Base-by-base conservation (phyloP, 37 sponge, comb jelly and placozoan genomes). In the Eunapius fragilis region DNA sequence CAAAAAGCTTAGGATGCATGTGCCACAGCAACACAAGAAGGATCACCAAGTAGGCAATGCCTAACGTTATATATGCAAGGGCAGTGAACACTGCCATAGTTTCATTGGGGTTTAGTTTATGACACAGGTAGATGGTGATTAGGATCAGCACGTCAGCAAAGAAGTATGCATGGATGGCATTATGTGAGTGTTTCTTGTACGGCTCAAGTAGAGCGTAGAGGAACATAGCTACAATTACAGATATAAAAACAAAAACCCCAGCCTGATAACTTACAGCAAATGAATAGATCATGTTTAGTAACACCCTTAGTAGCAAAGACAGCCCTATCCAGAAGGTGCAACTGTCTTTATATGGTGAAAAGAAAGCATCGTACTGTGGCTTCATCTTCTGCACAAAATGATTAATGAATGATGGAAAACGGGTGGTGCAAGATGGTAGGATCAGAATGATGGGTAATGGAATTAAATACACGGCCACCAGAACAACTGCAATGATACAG, bases 281-380 rank as follows among this genome's bases (percentile, higher is more conserved):
- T 19, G 37, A 31, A 37, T 69, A 73, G n/a, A 87, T 26, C 7
- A 67, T 17, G 36, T 78, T 35, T 24, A 84, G 87, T 2, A 86
- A 1, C 2, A 86, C 38, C 22, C 90, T 80, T 12, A 85, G 28
- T 2, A 93, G 19, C 5, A 89, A 84, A 35, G 90, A 67, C 13
- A 93, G 26, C 25, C 90, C 89, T 34, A 89, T 72, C 89, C 89
- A 93, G 75, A 86, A 89, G 6, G 83, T 67, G 72, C 68, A 80
- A 3, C 45, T 6, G 11, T 75, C 68, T 78, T 82, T 91, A 37
- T 80, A 84, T 13, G 84, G 84, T 28, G 83, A 87, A 83, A 83
- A 86, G 31, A 91, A 67, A 6, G 88, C 88, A 75, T 91, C 92
- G 27, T 71, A 79, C 19, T 87, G 19, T 47, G 87, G 92, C 30